Base-by-base conservation (phyloP, 2,888 invertebrate genomes). In the Alloscopus bannaensis region DNA sequence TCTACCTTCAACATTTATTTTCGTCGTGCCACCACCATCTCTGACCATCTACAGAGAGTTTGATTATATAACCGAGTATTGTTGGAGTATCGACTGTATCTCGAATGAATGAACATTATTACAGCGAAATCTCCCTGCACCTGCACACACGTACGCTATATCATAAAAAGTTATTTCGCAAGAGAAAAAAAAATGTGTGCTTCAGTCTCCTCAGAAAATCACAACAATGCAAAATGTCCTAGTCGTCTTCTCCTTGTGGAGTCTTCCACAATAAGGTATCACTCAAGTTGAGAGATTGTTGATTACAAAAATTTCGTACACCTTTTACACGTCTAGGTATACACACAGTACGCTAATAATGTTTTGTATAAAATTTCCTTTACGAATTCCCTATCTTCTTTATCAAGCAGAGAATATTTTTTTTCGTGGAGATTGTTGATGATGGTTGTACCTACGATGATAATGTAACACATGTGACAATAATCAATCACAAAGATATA, bases 401-500 rank as follows among this genome's bases (percentile, higher is more conserved):
- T 36, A 13, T 13, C n/a, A n/a, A n/a, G n/a, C n/a, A n/a, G n/a
- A n/a, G n/a, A 42, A n/a, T 42, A 8, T 42, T 42, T 2, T 42
- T 16, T n/a, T 28, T n/a, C 31, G 4, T 59, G 29, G 59, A 59
- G 29, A 29, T 57, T 4, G 52, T 24, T 55, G 55, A 24, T 72
- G 72, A 64, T 64, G 73, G 65, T 65, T n/a, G n/a, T n/a, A 57
- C 52, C 3, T 40, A 71, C 36, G 71, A 50, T 64, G 62, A 73
- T 64, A 73, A 42, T 73, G 65, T 65, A 66, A 66, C 76, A 69
- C 52, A 64, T 64, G 55, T 45, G 70, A 77, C 77, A 75, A 69
- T 80, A 73, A 73, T 80, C 80, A 80, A 80, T 80, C 80, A 80
- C 73, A 80, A 80, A 75, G 75, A 73, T 73, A 80, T 80, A 60